Conservation (phyloP, 2,113 vertebrate species). For the Bufo gargarizans region DNA sequence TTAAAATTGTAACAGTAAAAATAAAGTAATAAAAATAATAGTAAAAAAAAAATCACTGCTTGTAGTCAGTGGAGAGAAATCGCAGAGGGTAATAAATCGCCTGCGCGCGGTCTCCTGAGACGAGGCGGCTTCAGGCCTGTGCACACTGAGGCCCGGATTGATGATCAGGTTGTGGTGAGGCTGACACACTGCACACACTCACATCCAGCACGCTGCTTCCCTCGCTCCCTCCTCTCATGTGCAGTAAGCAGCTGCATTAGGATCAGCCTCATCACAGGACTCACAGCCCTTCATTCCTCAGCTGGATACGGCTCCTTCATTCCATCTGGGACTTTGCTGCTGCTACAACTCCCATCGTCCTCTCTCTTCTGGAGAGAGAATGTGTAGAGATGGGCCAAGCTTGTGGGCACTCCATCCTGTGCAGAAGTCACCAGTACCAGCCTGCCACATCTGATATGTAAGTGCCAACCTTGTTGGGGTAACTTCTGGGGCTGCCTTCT, state of each 20-base stretch:
- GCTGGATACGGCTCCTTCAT: neutral
- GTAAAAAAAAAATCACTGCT: too few species aligned
- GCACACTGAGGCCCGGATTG: too few species aligned
- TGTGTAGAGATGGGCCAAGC: conserved; percentile 95
- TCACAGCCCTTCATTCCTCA: conserved; percentile 42
- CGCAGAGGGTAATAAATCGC: too few species aligned
- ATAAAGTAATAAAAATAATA: too few species aligned
- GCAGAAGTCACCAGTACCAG: conserved; percentile 89
- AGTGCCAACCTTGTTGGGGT: conserved; percentile 67
- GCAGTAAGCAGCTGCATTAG: conserved; percentile 64
- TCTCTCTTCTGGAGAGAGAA: conserved; percentile 69
- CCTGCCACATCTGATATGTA: conserved; percentile 84
- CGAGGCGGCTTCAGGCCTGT: too few species aligned
- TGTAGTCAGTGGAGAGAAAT: too few species aligned
- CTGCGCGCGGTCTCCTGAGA: too few species aligned
- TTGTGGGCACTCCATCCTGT: conserved; percentile 97
- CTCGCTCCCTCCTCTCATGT: conserved; percentile 61
- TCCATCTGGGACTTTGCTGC: neutral
- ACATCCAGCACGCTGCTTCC: neutral
- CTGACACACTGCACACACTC: neutral
- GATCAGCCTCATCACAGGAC: conserved; percentile 69
- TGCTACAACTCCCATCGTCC: neutral
- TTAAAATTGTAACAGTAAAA: too few species aligned
- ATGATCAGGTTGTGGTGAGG: neutral
- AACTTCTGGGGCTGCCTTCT: conserved; percentile 60